Percentiles rank a stretch among this genome's conserved stretches.
These are phyloP conservation scores for Idaea biselata DNA, from an alignment of 2,888 invertebrate species.

Conservation along the genomic window DNA sequence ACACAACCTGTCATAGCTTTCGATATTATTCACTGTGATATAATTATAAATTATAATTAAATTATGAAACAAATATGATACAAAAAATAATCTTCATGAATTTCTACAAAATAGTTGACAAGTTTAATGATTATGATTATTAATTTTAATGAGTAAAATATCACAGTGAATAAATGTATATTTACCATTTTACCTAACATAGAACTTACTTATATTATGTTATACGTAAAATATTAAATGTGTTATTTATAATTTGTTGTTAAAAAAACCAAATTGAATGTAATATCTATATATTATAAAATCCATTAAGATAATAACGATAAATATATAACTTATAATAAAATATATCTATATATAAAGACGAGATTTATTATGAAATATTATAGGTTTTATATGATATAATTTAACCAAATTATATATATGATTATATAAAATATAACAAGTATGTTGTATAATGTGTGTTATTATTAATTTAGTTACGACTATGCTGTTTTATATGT, in stretches of 20 bases:
- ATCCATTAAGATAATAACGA: neutral
- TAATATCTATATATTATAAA: neutral
- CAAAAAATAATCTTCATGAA: neutral
- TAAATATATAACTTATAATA: neutral
- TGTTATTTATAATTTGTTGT: neutral
- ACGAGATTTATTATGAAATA: neutral
- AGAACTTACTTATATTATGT: conserved; percentile 9
- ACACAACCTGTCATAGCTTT: conserved; percentile 24
- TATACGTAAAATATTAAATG: conserved; percentile 2
- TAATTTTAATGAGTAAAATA: conserved; percentile 28
- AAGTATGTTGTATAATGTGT: conserved; percentile 12
- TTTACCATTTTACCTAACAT: conserved; percentile 20
- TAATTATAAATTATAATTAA: conserved; percentile 36
- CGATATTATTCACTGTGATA: conserved; percentile 66
- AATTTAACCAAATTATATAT: conserved; percentile 9
- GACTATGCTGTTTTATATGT: conserved; percentile 80
- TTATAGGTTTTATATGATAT: neutral
- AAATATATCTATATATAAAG: neutral
- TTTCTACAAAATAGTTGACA: neutral
- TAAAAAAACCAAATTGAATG: neutral
- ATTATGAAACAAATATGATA: conserved; percentile 20
- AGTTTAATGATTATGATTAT: no score
- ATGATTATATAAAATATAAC: conserved; percentile 19
- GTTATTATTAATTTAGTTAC: conserved; percentile 49
- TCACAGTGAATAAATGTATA: conserved; percentile 57